These are phyloP conservation scores for Melipona quadrifasciata DNA, from an alignment of 1,140 invertebrate genomes.

Conservation along the genomic window DNA sequence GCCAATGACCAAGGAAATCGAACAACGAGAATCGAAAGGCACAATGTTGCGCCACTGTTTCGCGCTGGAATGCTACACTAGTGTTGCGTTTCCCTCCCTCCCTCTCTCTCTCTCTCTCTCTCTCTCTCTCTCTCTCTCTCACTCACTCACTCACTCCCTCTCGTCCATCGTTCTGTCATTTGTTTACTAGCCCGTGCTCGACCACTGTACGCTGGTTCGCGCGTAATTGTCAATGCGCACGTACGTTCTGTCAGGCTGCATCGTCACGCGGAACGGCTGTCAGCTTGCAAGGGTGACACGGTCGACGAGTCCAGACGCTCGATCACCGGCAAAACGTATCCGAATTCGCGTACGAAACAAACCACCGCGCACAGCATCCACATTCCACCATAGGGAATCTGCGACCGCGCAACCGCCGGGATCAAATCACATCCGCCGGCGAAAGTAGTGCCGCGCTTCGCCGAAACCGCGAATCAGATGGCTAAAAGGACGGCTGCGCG, in stretches of 20 bases:
- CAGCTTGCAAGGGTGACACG: slow-evolving; percentile 1
- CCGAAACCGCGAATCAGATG: slow-evolving; percentile 56
- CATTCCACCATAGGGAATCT: slow-evolving; percentile 77
- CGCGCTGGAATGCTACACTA: slow-evolving; percentile 29
- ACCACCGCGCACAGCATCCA: slow-evolving; percentile 78
- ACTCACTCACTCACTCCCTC: slow-evolving; percentile 31
- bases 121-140: slow-evolving; percentile 38
- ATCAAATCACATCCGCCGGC: slow-evolving; percentile 69
- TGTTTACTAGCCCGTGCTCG: slow-evolving; percentile 70
- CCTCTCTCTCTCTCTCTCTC: slow-evolving; percentile 32
- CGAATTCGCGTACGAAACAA: slow-evolving; percentile 72
- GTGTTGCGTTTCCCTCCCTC: slow-evolving; percentile 38
- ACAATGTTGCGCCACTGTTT: slow-evolving; percentile 39
- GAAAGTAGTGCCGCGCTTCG: slow-evolving; percentile 60
- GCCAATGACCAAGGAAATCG: slow-evolving; percentile 8
- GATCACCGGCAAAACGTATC: slow-evolving; percentile 37
- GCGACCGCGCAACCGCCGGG: slow-evolving; percentile 70
- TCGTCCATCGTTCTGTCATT: slow-evolving; percentile 64
- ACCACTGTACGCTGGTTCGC: slow-evolving; percentile 49
- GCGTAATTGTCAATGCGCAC: slow-evolving; percentile 53
- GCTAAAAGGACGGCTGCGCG: slow-evolving; percentile 30
- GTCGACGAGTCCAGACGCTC: not conserved
- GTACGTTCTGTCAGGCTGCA: slow-evolving; percentile 36
- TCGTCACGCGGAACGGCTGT: slow-evolving; percentile 15
- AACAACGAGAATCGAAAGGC: slow-evolving; percentile 33